Evolutionary conservation across 2,113 vertebrate genomes (phyloP).

Genomic region (Cavia aperea): DNA sequence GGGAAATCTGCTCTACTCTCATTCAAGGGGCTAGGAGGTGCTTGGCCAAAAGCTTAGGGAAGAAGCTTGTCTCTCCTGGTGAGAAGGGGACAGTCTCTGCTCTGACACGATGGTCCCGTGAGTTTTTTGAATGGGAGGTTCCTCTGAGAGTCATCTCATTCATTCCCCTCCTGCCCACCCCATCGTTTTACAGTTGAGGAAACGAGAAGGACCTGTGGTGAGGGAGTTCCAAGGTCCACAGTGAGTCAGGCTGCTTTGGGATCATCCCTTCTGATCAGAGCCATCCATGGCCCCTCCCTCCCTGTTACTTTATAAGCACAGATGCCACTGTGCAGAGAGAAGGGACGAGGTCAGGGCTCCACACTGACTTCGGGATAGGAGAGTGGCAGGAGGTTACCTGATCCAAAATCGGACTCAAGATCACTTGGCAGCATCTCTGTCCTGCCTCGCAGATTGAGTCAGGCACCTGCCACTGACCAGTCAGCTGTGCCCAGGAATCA

Average conservation of each 20-base stretch:
- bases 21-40: background rate
- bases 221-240: background rate
- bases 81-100: background rate
- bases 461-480: background rate
- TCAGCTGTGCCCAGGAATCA: too few species aligned
- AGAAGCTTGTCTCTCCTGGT: background rate
- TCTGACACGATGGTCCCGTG: background rate
- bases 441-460: background rate
- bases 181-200: background rate
- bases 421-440: background rate
- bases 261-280: background rate
- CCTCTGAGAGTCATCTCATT: background rate
- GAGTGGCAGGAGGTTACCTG: background rate
- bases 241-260: background rate
- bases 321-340: background rate
- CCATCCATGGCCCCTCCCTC: rapidly evolving
- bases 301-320: background rate
- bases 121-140: background rate
- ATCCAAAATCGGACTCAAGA: background rate
- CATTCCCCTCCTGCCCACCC: background rate
- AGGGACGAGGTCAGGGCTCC: background rate
- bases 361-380: background rate
- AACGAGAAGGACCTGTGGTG: background rate
- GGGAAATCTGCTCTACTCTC: background rate
- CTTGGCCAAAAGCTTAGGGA: background rate